A percentile compares a stretch with the other conserved stretches of the same genome.
Evolutionary conservation across 2,113 vertebrate genomes (phyloP).

Genomic region (Podiceps cristatus): DNA sequence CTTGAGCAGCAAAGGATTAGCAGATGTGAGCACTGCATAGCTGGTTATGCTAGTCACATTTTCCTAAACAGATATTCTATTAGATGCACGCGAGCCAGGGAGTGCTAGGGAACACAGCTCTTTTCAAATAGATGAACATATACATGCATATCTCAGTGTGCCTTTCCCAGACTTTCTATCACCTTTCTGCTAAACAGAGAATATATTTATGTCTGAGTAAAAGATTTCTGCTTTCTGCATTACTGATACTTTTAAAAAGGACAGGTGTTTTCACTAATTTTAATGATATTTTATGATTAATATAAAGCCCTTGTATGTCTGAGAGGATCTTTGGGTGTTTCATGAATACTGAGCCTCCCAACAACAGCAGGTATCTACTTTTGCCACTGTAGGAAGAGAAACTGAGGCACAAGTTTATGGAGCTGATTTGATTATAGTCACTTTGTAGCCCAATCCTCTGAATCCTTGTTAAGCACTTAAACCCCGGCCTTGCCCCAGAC

Average conservation of each 20-base stretch:
- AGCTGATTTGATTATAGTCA: background rate
- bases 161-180: background rate
- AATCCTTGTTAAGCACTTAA: background rate
- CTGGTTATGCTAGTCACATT: constrained; percentile 56
- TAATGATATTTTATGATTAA: background rate
- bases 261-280: background rate
- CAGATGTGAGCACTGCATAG: constrained; percentile 67
- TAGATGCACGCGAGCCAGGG: background rate
- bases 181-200: background rate
- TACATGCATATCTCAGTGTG: background rate
- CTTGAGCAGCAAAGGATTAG: constrained; percentile 54
- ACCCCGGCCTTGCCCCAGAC: background rate
- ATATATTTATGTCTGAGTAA: background rate
- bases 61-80: constrained; percentile 49
- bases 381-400: background rate
- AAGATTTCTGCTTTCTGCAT: background rate
- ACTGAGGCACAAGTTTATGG: background rate
- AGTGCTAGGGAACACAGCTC: background rate
- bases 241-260: background rate
- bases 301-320: background rate
- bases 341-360: background rate
- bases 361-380: background rate
- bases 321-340: background rate
- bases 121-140: background rate
- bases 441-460: background rate